A percentile compares a stretch with the other conserved stretches of the same genome.
phyloP scores from a whole-genome alignment of 2,797 vertebrate genomes.

The Scyliorhinus canicula region DNA sequence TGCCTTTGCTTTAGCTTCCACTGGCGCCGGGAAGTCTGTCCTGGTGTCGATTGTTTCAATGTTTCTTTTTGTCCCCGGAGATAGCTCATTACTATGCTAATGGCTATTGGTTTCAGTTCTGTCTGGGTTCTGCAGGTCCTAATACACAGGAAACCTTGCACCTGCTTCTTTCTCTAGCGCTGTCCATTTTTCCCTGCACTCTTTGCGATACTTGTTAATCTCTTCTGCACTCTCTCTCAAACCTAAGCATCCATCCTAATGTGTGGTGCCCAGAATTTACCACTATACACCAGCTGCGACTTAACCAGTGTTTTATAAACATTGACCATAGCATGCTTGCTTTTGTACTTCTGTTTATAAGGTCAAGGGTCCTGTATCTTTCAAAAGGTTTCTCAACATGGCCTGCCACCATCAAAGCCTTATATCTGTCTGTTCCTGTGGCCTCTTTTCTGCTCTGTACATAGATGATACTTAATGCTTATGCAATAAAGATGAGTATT shows the following conservation, averaged over 20 bases:
- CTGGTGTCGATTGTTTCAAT: too few relatives aligned
- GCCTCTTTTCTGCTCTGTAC: background rate
- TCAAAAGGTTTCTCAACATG: background rate
- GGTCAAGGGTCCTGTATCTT: background rate
- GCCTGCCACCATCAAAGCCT: background rate
- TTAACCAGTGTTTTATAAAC: background rate
- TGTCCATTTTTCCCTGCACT: too few relatives aligned
- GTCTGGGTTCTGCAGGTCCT: too few relatives aligned
- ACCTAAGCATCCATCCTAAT: background rate
- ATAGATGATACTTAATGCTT: background rate
- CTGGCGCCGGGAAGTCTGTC: too few relatives aligned
- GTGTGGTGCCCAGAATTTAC: background rate
- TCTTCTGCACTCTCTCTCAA: background rate
- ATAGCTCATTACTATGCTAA: too few relatives aligned
- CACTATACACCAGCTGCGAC: background rate
- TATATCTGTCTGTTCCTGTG: background rate
- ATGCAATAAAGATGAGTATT: background rate
- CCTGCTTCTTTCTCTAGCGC: too few relatives aligned
- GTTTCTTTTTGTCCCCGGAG: too few relatives aligned
- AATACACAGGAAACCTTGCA: too few relatives aligned
- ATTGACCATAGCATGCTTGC: background rate
- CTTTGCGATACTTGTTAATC: background rate
- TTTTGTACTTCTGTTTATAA: background rate
- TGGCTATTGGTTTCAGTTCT: too few relatives aligned
- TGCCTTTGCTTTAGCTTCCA: too few relatives aligned